Evolutionary conservation across 2,113 vertebrate genomes (phyloP).

Genomic region (Castor canadensis): DNA sequence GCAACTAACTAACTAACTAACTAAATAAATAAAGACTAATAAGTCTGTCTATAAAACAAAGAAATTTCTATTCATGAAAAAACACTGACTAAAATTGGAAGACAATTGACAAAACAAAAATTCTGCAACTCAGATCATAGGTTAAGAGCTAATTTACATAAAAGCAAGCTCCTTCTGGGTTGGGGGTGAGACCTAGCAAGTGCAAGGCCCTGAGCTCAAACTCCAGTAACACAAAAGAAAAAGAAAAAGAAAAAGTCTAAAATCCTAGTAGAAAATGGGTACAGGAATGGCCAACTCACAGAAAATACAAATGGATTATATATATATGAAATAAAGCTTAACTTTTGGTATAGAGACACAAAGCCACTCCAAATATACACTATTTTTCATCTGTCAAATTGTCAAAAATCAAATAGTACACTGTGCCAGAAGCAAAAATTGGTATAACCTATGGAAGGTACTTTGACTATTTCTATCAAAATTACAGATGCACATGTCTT

Average conservation of each 20-base stretch:
- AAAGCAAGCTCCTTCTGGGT: background rate
- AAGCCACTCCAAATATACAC: background rate
- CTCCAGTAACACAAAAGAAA: background rate
- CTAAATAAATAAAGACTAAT: background rate
- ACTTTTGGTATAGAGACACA: background rate
- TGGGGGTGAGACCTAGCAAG: too few species aligned
- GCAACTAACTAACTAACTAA: too few species aligned
- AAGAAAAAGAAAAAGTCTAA: background rate
- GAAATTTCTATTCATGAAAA: conserved; percentile 19
- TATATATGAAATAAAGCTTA: background rate
- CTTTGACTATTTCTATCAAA: background rate
- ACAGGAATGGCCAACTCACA: background rate
- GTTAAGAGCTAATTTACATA: background rate
- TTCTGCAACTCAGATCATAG: background rate
- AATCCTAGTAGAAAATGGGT: background rate
- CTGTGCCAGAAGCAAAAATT: background rate
- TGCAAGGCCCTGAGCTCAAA: background rate
- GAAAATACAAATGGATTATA: background rate
- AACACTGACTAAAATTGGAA: background rate
- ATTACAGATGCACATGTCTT: background rate
- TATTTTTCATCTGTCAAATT: background rate
- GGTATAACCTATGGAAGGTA: background rate
- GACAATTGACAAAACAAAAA: background rate
- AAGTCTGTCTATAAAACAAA: background rate
- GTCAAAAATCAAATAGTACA: background rate